A percentile compares a stretch with the other conserved stretches of the same genome.
phyloP scores from a whole-genome alignment of 2,888 invertebrate genomes.

The Cephalotes varians region DNA sequence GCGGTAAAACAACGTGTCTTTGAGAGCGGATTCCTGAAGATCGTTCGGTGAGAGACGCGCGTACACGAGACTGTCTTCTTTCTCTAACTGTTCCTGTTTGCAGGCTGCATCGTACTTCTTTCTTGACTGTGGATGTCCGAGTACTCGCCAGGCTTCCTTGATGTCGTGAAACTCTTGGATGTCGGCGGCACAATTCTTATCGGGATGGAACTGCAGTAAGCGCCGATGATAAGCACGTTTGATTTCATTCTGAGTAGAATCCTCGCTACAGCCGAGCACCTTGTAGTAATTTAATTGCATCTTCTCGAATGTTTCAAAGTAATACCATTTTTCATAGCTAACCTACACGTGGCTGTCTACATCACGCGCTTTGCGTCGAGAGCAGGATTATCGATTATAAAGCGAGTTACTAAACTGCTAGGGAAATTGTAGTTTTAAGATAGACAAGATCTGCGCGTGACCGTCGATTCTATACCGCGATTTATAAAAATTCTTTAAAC shows the following conservation, averaged over 20 bases:
- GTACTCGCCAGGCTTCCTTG: constrained; percentile 91
- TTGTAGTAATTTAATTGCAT: constrained; percentile 86
- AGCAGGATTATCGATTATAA: too few relatives aligned
- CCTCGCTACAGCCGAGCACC: constrained; percentile 87
- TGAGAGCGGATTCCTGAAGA: constrained; percentile 85
- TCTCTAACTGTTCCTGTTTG: constrained; percentile 87
- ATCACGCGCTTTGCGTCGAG: background rate
- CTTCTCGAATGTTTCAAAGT: background rate
- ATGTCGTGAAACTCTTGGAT: constrained; percentile 86
- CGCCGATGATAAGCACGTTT: constrained; percentile 89
- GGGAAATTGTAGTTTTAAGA: background rate
- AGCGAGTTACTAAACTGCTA: background rate
- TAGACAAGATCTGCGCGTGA: background rate
- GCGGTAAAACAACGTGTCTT: constrained; percentile 86
- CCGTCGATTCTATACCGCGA: background rate
- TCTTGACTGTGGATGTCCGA: constrained; percentile 88
- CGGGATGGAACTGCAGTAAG: constrained; percentile 88
- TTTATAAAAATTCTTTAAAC: background rate
- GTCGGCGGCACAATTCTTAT: constrained; percentile 86
- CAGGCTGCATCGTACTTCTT: constrained; percentile 90
- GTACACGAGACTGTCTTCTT: constrained; percentile 88
- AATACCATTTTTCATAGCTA: background rate
- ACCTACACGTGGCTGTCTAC: background rate
- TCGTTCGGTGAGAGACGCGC: constrained; percentile 87
- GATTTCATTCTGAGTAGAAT: constrained; percentile 87